Evolutionary conservation across 2,113 vertebrate genomes (phyloP).

Genomic region (Poeciliopsis prolifica): DNA sequence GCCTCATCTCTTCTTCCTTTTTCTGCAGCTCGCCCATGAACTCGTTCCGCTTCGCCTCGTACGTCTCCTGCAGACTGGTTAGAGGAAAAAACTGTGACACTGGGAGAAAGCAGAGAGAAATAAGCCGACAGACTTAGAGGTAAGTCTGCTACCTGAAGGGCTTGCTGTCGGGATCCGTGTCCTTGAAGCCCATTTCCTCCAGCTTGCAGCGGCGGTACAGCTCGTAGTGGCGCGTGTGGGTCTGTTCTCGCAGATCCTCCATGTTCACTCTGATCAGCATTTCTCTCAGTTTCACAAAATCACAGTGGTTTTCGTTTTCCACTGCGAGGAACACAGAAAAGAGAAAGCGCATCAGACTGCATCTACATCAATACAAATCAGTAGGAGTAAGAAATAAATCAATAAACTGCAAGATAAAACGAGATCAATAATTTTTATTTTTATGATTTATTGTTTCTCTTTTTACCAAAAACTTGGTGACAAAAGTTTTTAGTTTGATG

Average conservation of each 20-base stretch:
- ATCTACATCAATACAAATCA: not conserved
- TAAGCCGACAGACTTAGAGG: not conserved
- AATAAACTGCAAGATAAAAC: too few species aligned
- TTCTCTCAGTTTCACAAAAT: slow-evolving; percentile 97
- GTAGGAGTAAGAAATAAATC: too few species aligned
- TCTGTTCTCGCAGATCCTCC: slow-evolving; percentile 98
- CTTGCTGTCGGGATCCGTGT: slow-evolving; percentile 97
- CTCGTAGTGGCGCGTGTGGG: slow-evolving; percentile 96
- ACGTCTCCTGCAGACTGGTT: slow-evolving; percentile 94
- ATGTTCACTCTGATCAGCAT: slow-evolving; percentile 99
- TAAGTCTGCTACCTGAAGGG: slow-evolving; percentile 89
- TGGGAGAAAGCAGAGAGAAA: not conserved
- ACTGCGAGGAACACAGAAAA: slow-evolving; percentile 76
- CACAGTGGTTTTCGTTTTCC: slow-evolving; percentile 97
- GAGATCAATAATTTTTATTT: too few species aligned
- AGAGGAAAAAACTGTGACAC: not conserved
- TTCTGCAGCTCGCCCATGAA: slow-evolving; percentile 98
- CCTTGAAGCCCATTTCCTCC: slow-evolving; percentile 99
- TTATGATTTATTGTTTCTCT: too few species aligned
- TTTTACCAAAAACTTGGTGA: too few species aligned
- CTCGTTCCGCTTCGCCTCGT: slow-evolving; percentile 97
- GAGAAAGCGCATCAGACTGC: not conserved
- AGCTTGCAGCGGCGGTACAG: slow-evolving; percentile 97
- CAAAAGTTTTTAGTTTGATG: too few species aligned
- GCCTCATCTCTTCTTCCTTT: slow-evolving; percentile 99